A percentile compares a stretch with the other conserved stretches of the same genome.
These are phyloP conservation scores for Linepithema humile DNA, from an alignment of 1,140 invertebrate species.

Conservation along the genomic window DNA sequence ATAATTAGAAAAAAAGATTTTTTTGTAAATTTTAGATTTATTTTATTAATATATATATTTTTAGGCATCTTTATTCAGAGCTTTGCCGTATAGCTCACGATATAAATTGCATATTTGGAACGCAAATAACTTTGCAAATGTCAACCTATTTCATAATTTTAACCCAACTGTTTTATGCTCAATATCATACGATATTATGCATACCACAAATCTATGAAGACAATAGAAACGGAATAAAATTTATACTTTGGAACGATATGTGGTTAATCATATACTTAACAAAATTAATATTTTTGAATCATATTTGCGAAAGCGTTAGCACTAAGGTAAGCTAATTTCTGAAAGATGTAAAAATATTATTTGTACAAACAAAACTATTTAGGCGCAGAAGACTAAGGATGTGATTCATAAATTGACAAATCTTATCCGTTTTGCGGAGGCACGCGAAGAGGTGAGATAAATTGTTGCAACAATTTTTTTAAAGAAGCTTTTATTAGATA, in stretches of 20 bases:
- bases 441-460: conserved; percentile 24
- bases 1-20: no score
- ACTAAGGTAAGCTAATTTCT: conserved; percentile 15
- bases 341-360: neutral
- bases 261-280: neutral
- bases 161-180: neutral
- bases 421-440: neutral
- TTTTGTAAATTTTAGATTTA: no score
- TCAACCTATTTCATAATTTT: neutral
- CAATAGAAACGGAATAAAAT: neutral
- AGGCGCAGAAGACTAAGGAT: neutral
- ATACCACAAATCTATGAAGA: no score
- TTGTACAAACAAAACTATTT: neutral
- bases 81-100: conserved; percentile 9
- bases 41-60: neutral
- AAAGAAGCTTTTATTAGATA: neutral
- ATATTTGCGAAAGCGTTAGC: conserved; percentile 24
- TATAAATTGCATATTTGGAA: conserved; percentile 15
- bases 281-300: neutral
- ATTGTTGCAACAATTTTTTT: neutral
- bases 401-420: conserved; percentile 18
- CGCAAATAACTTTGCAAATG: conserved; percentile 15
- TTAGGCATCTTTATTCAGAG: conserved; percentile 27
- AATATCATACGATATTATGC: neutral
- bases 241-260: neutral